Evolutionary conservation across 2,797 vertebrate genomes (phyloP).

Genomic region (Sebastes iracundus): DNA sequence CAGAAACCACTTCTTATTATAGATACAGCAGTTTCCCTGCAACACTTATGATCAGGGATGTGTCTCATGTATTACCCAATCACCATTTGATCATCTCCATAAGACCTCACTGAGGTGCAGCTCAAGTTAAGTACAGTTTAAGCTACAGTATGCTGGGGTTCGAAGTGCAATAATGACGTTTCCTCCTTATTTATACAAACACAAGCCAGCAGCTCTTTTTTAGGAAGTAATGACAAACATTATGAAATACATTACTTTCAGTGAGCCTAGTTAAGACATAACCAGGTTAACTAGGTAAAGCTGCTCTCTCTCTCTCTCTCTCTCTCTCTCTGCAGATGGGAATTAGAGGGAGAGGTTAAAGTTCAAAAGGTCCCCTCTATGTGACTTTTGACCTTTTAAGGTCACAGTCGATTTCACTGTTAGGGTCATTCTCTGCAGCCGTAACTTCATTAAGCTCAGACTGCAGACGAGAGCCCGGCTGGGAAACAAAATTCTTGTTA

Average conservation of each 20-base stretch:
- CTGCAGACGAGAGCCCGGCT: slow-evolving; percentile 23
- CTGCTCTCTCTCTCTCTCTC: not conserved
- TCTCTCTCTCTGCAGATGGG: slow-evolving; percentile 21
- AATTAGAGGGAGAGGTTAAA: not conserved
- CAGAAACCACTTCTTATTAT: slow-evolving; percentile 8
- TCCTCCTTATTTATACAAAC: not conserved
- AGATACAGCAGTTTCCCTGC: slow-evolving; percentile 10
- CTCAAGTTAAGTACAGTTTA: slow-evolving; percentile 4
- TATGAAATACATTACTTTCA: not conserved
- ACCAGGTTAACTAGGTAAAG: slow-evolving; percentile 3
- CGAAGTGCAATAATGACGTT: slow-evolving; percentile 63
- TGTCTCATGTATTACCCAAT: not conserved
- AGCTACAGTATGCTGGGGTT: slow-evolving; percentile 15
- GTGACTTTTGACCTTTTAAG: slow-evolving; percentile 45
- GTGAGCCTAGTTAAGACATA: not conserved
- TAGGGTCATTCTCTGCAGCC: not conserved
- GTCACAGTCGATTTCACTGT: slow-evolving; percentile 11
- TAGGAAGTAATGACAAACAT: not conserved
- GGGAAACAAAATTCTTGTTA: not conserved
- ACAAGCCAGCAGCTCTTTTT: not conserved
- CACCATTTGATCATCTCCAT: not conserved
- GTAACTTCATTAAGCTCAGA: slow-evolving; percentile 31
- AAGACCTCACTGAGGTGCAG: not conserved
- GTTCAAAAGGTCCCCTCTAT: slow-evolving; percentile 25
- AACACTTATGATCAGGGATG: slow-evolving; percentile 26